Evolutionary conservation across 2,113 vertebrate species (phyloP).

Genomic region (Tupaia tana): DNA sequence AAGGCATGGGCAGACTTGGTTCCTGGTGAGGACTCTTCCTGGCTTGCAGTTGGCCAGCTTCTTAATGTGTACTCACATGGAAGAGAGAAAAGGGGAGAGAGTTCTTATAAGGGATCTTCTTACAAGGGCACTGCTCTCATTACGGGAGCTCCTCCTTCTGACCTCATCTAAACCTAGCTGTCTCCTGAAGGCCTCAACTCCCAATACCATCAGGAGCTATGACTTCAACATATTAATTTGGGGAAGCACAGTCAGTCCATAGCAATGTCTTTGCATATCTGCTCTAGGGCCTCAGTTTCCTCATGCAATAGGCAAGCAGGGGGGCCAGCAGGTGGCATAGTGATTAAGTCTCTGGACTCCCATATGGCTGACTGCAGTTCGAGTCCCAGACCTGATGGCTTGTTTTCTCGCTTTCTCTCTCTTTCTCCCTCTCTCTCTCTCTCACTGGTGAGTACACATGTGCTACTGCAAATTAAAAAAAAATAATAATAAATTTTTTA

Average conservation of each 20-base stretch:
- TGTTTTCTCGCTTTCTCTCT: too few relatives aligned
- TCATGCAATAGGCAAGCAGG: background rate
- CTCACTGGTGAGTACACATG: too few relatives aligned
- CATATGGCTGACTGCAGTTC: too few relatives aligned
- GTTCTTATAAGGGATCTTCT: background rate
- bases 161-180: background rate
- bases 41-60: background rate
- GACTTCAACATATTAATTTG: background rate
- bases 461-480: too few relatives aligned
- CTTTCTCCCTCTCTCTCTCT: too few relatives aligned
- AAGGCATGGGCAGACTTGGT: background rate
- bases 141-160: too few relatives aligned
- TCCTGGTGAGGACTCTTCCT: background rate
- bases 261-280: background rate
- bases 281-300: background rate
- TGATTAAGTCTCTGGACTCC: too few relatives aligned
- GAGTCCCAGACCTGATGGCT: too few relatives aligned
- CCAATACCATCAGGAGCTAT: background rate
- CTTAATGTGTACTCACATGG: background rate
- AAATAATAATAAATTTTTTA: too few relatives aligned
- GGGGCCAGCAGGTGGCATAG: too few relatives aligned
- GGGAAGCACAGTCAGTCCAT: background rate
- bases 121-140: background rate
- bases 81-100: background rate
- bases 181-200: background rate